Evolutionary conservation across 2,888 invertebrate genomes (phyloP), one percentile per base, ranked within the genome.

Genomic region (Philereme transversata): DNA sequence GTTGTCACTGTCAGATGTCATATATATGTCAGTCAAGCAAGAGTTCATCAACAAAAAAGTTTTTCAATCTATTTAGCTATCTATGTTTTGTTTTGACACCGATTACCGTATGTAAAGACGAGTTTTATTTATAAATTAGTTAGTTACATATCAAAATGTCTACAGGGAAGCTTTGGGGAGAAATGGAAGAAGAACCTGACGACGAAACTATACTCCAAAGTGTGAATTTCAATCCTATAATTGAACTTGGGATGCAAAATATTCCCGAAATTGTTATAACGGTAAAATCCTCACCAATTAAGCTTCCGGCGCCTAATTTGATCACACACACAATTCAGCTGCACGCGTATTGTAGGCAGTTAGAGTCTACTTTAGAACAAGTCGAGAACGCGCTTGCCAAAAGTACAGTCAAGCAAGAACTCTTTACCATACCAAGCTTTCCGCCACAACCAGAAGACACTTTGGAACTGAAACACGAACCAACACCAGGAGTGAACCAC

Each of bases 191-290:
- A 33, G 85, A 84, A 53, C 79, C 74, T 49, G 77, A 78, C 36
- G 86, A 90, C 51, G 86, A 89, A 52, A 77, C 83, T 1, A 69
- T 88, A 65, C 69, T 88, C 33, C 90, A 90, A 65, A 89, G 81
- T 52, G 92, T 92, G 4, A 92, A 92, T 68, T 92, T 93, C 65
- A 90, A 89, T 61, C 92, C 92, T 1, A 90, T 93, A 11, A 92
- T 93, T 51, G 93, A 93, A 74, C 76, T 92, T 48, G 92, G 92
- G 5, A 86, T 92, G 90, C 92, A 91, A 75, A 91, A 91, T 59
- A 92, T 92, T 56, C 90, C 92, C 2, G 92, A 92, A 79, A 89
- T 90, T 73, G 88, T 90, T 0, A 91, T 89, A 49, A 83, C 86
- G 38, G 90, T 90, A 2, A 90, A 92, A 74, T 88, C 90, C 1